Conservation (phyloP, 1,140 invertebrate species). For the Pseudachorutes palmiensis region DNA sequence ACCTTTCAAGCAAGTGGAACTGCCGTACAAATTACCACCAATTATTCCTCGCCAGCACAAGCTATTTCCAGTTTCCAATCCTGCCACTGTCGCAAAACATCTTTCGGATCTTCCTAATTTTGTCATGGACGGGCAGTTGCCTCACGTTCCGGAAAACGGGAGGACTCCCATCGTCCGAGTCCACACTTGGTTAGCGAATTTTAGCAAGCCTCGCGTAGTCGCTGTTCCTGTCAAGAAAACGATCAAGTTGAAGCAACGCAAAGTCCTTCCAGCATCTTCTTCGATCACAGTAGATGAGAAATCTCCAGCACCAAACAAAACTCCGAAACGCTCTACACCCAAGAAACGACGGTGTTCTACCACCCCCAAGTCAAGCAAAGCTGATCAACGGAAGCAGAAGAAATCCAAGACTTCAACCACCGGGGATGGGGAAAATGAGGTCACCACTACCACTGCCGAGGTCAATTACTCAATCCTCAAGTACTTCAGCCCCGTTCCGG, state of each 20-base stretch:
- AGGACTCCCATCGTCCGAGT: background rate
- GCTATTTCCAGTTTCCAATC: background rate
- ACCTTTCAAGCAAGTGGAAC: background rate
- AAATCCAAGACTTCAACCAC: too few species aligned
- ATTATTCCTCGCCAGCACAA: too few species aligned
- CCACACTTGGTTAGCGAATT: slow-evolving; percentile 6
- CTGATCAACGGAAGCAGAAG: too few species aligned
- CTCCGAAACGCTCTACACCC: background rate
- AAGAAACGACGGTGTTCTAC: background rate
- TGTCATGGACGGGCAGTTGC: slow-evolving; percentile 10
- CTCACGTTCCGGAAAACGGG: background rate
- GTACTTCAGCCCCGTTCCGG: background rate
- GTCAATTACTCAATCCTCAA: background rate
- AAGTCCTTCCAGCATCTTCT: background rate
- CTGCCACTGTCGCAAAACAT: too few species aligned
- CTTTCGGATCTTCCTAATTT: slow-evolving; percentile 15
- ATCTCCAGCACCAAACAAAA: background rate
- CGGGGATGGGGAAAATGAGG: too few species aligned
- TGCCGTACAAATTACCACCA: background rate
- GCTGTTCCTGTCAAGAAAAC: background rate
- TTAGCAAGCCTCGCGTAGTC: background rate
- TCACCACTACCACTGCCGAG: too few species aligned
- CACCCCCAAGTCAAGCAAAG: too few species aligned
- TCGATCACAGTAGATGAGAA: background rate
- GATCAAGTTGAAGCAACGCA: background rate